A percentile compares a stretch with the other conserved stretches of the same genome.
phyloP scores from a whole-genome alignment of 2,888 invertebrate species.

The Leptopterna dolabrata region DNA sequence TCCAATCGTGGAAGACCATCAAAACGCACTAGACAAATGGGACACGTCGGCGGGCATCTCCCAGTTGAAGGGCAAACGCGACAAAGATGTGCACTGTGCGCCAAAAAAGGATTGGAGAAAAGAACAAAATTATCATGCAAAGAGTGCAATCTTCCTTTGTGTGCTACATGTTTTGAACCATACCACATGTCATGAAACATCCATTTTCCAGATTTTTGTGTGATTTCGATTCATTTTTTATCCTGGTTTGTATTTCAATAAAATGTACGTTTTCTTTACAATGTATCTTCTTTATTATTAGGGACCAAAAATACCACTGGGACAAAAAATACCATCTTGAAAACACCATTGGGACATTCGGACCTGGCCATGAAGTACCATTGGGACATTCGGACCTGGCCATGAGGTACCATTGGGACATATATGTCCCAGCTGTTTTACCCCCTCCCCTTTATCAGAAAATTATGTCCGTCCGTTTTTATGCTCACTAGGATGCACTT shows the following conservation, averaged over 20 bases:
- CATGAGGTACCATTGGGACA: constrained; percentile 18
- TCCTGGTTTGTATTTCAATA: neutral
- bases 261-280: constrained; percentile 19
- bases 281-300: constrained; percentile 33
- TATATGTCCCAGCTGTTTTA: constrained; percentile 31
- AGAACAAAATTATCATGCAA: constrained; percentile 32
- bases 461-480: constrained; percentile 32
- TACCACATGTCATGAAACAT: constrained; percentile 45
- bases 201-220: neutral
- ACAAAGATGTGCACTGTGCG: constrained; percentile 52
- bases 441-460: constrained; percentile 28
- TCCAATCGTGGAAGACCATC: constrained; percentile 37
- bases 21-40: constrained; percentile 46
- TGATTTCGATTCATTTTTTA: constrained; percentile 27
- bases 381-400: constrained; percentile 30
- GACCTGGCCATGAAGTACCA: constrained; percentile 27
- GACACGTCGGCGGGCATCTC: constrained; percentile 54
- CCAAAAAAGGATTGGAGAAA: constrained; percentile 36
- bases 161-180: constrained; percentile 43
- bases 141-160: constrained; percentile 35
- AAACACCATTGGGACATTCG: constrained; percentile 35
- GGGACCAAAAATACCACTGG: constrained; percentile 35
- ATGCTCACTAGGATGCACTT: constrained; percentile 27
- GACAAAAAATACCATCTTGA: constrained; percentile 27
- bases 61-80: constrained; percentile 54